A percentile compares a stretch with the other conserved stretches of the same genome.
Conservation (phyloP, 2,113 vertebrate species). For the Anser cygnoides region DNA sequence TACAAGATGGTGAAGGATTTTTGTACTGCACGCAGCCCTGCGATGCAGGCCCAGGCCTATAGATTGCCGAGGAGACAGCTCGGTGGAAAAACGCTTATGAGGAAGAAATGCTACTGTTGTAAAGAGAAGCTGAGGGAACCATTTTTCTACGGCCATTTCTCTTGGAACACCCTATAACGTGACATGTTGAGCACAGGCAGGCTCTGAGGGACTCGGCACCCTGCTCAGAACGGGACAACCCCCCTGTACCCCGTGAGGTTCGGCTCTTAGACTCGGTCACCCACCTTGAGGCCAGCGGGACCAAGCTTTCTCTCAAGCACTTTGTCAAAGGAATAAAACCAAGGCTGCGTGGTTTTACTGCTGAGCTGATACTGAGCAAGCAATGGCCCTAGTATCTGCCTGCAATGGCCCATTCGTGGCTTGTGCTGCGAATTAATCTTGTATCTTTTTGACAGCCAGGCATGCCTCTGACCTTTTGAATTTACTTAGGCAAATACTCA, state of each 20-base stretch:
- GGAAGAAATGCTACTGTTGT: background rate
- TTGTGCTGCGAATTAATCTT: background rate
- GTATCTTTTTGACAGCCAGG: background rate
- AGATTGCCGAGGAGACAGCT: conserved; percentile 1
- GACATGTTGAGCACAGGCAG: background rate
- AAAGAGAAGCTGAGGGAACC: background rate
- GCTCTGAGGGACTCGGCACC: background rate
- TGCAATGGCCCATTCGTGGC: too few species aligned
- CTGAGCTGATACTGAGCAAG: background rate
- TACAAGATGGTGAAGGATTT: background rate
- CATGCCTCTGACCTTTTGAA: background rate
- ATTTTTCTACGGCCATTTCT: background rate
- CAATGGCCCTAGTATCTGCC: background rate
- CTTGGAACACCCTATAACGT: background rate
- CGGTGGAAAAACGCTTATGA: background rate
- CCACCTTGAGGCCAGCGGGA: background rate
- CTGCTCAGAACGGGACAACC: background rate
- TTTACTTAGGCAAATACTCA: background rate
- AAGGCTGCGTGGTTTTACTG: background rate
- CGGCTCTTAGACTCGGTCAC: background rate
- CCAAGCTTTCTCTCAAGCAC: background rate
- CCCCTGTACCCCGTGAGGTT: fast-evolving
- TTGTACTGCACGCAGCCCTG: background rate
- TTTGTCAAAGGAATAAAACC: background rate
- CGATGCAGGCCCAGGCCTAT: background rate